Evolutionary conservation across 1,140 invertebrate genomes (phyloP), one percentile per base, ranked within the genome.

Genomic region (roundworm (Caenorhabditis elegans)): DNA sequence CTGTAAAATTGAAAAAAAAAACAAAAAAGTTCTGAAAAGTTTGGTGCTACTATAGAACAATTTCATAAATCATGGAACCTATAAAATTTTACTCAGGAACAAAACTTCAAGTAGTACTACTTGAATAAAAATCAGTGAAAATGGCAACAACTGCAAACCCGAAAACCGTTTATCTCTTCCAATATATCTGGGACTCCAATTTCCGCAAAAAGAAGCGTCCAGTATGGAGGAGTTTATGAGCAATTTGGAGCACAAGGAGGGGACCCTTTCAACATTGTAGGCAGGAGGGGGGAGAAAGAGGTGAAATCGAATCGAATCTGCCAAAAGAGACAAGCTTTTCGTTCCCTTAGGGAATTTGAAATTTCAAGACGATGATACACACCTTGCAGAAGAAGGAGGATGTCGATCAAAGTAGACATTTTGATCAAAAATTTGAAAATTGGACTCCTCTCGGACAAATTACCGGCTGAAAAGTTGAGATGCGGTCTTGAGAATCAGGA

Each of bases 121-220:
- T 43, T 15, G 39, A 15, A 43, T 70, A 22, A n/a, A 70, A 70
- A 19, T 2, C 5, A 43, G 39, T 43, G 39, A 43, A 15, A 43
- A 43, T 43, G 6, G 39, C 39, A 43, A 19, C 3, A 39, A 43
- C 19, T 39, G 34, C n/a, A 5, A 39, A 39, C 60, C 26, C n/a
- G n/a, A 39, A 70, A 70, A 70, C 60, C 60, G 60, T 70, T 39
- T 39, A 70, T 70, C 31, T 70, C 8, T 6, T 22, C n/a, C 34
- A 70, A 24, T 70, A 70, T 70, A 39, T 70, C 60, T 70, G 34
- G n/a, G 60, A 70, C 60, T 70, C 60, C 60, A 70, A 70, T 70
- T 70, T 70, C 34, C 60, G 34, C 6, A 70, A 70, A n/a, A 70
- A 60, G 53, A 70, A 70, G 31, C 6, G 10, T 11, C 31, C 10